phyloP scores from a whole-genome alignment of 2,797 vertebrate genomes.

The Scyliorhinus canicula region DNA sequence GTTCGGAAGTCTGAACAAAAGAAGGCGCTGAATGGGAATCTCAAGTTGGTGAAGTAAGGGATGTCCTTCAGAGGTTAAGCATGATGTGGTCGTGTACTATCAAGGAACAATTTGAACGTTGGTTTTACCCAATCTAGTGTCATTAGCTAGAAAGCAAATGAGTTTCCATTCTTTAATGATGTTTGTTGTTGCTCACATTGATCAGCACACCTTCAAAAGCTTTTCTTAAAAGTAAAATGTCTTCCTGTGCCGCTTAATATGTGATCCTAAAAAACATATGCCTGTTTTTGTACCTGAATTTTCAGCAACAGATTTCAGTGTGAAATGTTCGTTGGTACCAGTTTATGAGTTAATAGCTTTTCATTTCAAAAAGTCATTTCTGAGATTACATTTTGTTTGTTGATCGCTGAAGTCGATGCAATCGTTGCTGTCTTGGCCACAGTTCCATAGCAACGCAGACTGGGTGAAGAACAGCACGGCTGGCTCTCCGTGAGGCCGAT shows the following conservation, averaged over 20 bases:
- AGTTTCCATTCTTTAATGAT: background rate
- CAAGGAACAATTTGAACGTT: background rate
- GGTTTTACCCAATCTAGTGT: background rate
- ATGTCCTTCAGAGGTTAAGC: background rate
- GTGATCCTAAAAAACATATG: background rate
- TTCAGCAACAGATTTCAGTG: background rate
- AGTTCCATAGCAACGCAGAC: conserved; percentile 26
- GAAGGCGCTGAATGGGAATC: background rate
- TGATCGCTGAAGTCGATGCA: background rate
- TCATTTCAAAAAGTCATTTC: background rate
- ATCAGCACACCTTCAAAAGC: background rate
- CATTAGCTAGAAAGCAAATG: background rate
- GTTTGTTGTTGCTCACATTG: background rate
- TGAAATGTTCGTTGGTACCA: background rate
- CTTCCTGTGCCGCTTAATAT: background rate
- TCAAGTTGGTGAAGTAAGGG: background rate
- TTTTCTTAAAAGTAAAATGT: background rate
- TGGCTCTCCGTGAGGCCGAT: background rate
- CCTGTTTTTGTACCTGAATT: background rate
- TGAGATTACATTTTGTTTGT: background rate
- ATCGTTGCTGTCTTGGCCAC: background rate
- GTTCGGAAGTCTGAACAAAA: background rate
- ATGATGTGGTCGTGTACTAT: background rate
- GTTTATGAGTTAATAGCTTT: background rate
- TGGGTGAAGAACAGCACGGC: background rate